Percentiles rank a stretch among this genome's conserved stretches.
Evolutionary conservation across 2,113 vertebrate genomes (phyloP).

Genomic region (Megalops atlanticus): DNA sequence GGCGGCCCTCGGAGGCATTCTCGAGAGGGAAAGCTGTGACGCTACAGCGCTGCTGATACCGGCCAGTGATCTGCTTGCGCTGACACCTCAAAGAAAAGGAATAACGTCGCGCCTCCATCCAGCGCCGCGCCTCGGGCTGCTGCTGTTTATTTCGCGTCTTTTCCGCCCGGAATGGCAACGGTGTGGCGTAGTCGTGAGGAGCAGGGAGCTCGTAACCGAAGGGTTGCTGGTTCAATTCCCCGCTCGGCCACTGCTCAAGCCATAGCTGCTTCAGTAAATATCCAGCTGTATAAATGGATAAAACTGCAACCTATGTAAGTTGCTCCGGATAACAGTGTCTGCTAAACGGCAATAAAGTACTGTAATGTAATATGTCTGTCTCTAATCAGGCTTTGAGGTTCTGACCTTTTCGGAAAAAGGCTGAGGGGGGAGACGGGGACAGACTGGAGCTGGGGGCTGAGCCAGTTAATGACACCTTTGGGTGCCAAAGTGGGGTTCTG

Average conservation of each 20-base stretch:
- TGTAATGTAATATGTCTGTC: background rate
- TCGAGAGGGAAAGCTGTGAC: background rate
- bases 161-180: too few relatives aligned
- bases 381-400: slow-evolving; percentile 24
- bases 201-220: too few relatives aligned
- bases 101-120: background rate
- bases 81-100: background rate
- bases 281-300: too few relatives aligned
- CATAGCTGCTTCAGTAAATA: too few relatives aligned
- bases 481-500: background rate
- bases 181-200: too few relatives aligned
- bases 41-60: background rate
- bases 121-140: background rate
- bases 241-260: too few relatives aligned
- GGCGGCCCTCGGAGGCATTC: background rate
- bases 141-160: background rate
- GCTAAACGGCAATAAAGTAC: too few relatives aligned
- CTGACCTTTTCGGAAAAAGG: background rate
- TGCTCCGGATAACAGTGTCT: too few relatives aligned
- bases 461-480: slow-evolving; percentile 14
- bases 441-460: background rate
- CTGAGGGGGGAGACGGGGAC: background rate
- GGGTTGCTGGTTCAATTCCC: too few relatives aligned
- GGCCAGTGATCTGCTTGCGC: background rate
- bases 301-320: too few relatives aligned